phyloP scores from a whole-genome alignment of 64 coral and sea anemone species.

The Montipora efflorescens region DNA sequence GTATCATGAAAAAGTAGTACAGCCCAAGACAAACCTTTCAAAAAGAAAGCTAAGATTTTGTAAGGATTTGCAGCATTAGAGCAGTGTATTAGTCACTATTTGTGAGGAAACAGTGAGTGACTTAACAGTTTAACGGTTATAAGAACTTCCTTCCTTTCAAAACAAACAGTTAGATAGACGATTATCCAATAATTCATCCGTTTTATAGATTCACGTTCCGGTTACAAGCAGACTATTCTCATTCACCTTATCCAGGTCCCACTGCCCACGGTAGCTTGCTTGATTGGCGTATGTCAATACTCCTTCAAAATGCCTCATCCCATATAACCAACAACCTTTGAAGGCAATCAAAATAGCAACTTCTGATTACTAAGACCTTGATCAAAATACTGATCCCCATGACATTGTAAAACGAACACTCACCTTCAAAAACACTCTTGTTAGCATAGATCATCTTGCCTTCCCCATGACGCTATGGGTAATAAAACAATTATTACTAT shows the following conservation, averaged over 20 bases:
- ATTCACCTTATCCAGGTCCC: conserved; percentile 67
- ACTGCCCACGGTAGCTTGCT: conserved; percentile 57
- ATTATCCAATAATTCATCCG: too few relatives aligned
- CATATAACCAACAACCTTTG: conserved; percentile 62
- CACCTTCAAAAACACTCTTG: conserved; percentile 84
- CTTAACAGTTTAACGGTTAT: too few relatives aligned
- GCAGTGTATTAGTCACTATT: too few relatives aligned
- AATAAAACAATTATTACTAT: background rate
- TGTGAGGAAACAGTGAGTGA: too few relatives aligned
- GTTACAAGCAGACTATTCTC: background rate
- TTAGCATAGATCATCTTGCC: conserved; percentile 83
- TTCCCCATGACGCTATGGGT: conserved; percentile 68
- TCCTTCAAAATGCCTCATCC: conserved; percentile 61
- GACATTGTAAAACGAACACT: background rate
- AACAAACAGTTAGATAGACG: too few relatives aligned
- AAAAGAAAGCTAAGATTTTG: too few relatives aligned
- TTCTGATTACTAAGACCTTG: background rate
- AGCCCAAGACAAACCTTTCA: too few relatives aligned
- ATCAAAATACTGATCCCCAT: background rate
- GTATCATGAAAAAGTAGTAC: too few relatives aligned
- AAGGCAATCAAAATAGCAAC: background rate
- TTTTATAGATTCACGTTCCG: background rate
- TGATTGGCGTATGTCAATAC: conserved; percentile 38
- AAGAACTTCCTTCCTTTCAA: too few relatives aligned
- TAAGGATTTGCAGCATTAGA: too few relatives aligned